Evolutionary conservation across 2,888 invertebrate genomes (phyloP), one percentile per base, ranked within the genome.

Genomic region (Acholoe squamosa): DNA sequence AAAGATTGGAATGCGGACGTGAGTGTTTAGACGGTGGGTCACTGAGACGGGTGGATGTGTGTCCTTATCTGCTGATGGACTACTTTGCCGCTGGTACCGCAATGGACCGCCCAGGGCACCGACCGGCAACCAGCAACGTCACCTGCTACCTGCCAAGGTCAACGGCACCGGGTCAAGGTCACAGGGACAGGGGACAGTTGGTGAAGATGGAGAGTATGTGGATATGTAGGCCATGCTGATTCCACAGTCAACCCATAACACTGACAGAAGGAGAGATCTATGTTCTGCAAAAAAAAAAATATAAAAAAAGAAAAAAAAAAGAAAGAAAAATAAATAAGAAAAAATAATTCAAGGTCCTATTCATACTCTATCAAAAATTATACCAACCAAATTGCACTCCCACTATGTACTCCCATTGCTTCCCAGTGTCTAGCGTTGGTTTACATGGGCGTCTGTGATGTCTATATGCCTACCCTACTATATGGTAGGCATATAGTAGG

Each of bases 41-140:
- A n/a, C 61, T 3, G 61, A n/a, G 61, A 0, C 16, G 33, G 16
- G 77, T 43, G 3, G 77, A 19, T 19, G 77, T 19, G 16, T 16
- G 84, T 84, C 84, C 84, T 52, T 52, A 84, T 10, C 52, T 0
- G 34, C 84, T 84, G 84, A 84, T 84, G 84, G 84, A 84, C 84
- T 84, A 84, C 84, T 84, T 84, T 84, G 33, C 43, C 19, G 84
- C 84, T 31, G 84, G 16, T 31, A 51, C 28, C 34, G 84, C 43
- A 84, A 84, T 84, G 84, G 84, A 84, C 51, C 33, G 84, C 84
- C 84, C 10, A 1, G 5, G 84, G 84, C 84, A 5, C 52, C 19
- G 34, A 19, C 31, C n/a, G 34, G 84, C 43, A 31, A 76, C 84
- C 84, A 33, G 77, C 77, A 84, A 84, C 43, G 84, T 84, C 84